These are phyloP conservation scores for Paratrypauchen microcephalus DNA, from an alignment of 2,797 vertebrate genomes.

Conservation along the genomic window DNA sequence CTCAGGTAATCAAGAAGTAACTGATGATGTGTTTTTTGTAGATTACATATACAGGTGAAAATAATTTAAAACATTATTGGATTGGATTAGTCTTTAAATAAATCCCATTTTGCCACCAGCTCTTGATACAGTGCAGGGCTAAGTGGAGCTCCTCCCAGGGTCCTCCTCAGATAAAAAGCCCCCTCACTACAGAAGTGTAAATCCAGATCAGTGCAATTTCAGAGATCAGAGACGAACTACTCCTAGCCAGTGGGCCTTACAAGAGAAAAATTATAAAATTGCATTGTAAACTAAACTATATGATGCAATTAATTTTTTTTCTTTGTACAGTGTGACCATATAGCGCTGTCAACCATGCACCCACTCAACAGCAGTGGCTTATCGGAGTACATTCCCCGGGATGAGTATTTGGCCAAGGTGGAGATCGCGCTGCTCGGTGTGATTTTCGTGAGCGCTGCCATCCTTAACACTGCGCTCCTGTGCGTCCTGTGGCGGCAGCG, in stretches of 20 bases:
- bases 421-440: conserved; percentile 68
- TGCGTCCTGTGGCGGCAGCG: conserved; percentile 67
- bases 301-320: neutral
- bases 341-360: conserved; percentile 41
- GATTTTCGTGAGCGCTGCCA: conserved; percentile 65
- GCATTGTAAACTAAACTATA: conserved; percentile 12
- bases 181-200: conserved; percentile 11
- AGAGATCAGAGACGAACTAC: conserved; percentile 5
- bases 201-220: conserved; percentile 2
- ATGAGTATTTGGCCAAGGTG: conserved; percentile 64
- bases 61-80: neutral
- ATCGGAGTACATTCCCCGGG: conserved; percentile 42
- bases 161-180: conserved; percentile 38
- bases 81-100: neutral
- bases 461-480: conserved; percentile 66
- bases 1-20: too few species aligned
- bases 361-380: conserved; percentile 46
- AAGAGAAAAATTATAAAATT: neutral
- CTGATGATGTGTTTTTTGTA: too few species aligned
- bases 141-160: conserved; percentile 56
- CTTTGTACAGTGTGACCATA: neutral
- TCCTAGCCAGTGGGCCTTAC: neutral
- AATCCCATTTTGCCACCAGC: neutral
- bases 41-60: too few species aligned
- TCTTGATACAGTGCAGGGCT: neutral